A percentile compares a stretch with the other conserved stretches of the same genome.
Evolutionary conservation across 2,113 vertebrate genomes (phyloP).

Genomic region (Piaya cayana): DNA sequence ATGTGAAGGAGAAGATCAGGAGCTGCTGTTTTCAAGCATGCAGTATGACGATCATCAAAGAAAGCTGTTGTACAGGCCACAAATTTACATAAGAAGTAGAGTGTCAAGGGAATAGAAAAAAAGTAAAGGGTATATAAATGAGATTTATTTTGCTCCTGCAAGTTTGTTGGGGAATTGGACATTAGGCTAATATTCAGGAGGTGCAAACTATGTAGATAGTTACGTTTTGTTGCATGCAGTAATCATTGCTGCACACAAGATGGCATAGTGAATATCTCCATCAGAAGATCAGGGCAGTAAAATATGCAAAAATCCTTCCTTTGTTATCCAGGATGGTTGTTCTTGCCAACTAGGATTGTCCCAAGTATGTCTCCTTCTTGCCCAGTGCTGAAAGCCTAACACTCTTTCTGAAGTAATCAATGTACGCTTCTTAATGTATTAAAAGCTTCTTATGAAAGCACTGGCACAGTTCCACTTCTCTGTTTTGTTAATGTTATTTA

Average conservation of each 20-base stretch:
- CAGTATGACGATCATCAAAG: neutral
- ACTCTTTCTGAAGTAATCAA: neutral
- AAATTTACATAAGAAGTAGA: neutral
- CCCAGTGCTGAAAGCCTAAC: neutral
- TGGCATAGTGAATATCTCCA: slow-evolving; percentile 19
- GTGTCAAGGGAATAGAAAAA: neutral
- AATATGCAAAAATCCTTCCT: neutral
- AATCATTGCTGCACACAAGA: slow-evolving; percentile 18
- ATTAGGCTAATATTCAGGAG: neutral
- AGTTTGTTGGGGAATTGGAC: neutral
- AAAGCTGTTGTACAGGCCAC: neutral
- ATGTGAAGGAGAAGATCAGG: neutral
- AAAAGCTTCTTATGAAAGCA: neutral
- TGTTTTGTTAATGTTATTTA: neutral
- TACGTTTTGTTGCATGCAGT: neutral
- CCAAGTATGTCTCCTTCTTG: neutral
- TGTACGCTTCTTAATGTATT: neutral
- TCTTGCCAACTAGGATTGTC: neutral
- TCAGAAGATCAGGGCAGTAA: neutral
- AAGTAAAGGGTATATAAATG: neutral
- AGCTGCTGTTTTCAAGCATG: neutral
- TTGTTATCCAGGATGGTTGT: neutral
- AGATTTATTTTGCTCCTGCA: neutral
- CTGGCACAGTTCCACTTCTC: neutral
- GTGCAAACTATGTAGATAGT: neutral